phyloP scores from a whole-genome alignment of 2,797 vertebrate species.

The Channa striata region DNA sequence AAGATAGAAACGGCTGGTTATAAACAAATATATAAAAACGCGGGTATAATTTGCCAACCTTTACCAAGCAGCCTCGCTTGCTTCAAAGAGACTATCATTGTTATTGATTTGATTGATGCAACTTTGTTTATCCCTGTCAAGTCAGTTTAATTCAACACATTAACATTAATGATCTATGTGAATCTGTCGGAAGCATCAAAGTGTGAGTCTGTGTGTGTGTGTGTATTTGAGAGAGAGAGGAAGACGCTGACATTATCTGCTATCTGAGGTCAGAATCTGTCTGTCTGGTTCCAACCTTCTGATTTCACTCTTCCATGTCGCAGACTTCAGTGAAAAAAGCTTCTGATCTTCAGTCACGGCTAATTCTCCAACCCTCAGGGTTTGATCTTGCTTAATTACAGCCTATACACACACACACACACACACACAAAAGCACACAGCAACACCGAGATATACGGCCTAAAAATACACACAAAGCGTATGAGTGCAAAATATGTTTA shows the following conservation, averaged over 20 bases:
- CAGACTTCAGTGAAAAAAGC: slow-evolving; percentile 49
- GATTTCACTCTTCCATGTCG: slow-evolving; percentile 68
- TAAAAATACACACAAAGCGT: slow-evolving; percentile 75
- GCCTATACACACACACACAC: slow-evolving; percentile 47
- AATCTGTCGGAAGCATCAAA: slow-evolving; percentile 40
- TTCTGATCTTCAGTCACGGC: slow-evolving; percentile 68
- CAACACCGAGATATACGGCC: slow-evolving; percentile 26
- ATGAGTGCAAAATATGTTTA: slow-evolving; percentile 87
- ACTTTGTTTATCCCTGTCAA: background rate
- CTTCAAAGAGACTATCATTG: background rate
- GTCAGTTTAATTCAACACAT: slow-evolving; percentile 35
- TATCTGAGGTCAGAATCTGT: slow-evolving; percentile 71
- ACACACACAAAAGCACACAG: slow-evolving; percentile 22
- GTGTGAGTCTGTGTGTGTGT: background rate
- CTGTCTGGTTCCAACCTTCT: slow-evolving; percentile 66
- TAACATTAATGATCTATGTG: slow-evolving; percentile 33
- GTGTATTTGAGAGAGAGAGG: slow-evolving; percentile 30
- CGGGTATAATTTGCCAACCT: background rate
- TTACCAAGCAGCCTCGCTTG: slow-evolving; percentile 2
- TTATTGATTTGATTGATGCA: slow-evolving; percentile 26
- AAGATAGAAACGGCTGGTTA: background rate
- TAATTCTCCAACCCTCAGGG: slow-evolving; percentile 69
- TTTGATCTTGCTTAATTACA: slow-evolving; percentile 92
- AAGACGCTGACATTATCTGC: slow-evolving; percentile 48
- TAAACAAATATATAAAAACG: background rate